Base-by-base conservation (phyloP, 2,888 invertebrate species). In the Oscheius sp. region DNA sequence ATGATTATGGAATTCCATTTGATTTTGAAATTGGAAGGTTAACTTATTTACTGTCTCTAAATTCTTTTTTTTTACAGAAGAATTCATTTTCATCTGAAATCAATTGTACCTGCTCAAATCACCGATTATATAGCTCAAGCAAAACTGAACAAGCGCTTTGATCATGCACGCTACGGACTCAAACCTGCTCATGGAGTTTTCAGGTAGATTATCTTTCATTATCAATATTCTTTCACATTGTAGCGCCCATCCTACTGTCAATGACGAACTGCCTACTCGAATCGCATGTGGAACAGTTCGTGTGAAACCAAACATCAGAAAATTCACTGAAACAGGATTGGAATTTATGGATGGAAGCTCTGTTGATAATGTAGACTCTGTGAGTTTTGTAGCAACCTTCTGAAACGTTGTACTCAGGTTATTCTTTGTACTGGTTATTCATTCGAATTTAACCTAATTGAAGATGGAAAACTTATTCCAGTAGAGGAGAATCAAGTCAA, bases 231-330 rank as follows among this genome's bases (percentile, higher is more conserved):
- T n/a, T n/a, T n/a, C n/a, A n/a, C 12, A 44, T 6, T 73, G 50
- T 62, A 75, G 75, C 24, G 79, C 79, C 4, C 80, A 80, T 63
- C 78, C 79, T 8, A 78, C 79, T 12, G 71, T 88, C 63, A 88
- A 88, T 71, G 89, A 89, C 73, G 88, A 88, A 49, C 83, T 89
- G 6, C 88, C 88, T 0, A 86, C 87, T 67, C 82, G 88, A 50
- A 87, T 89, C 41, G 83, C 87, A 67, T 86, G 83, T 33, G 79
- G 80, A 36, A 78, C 79, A 1, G 73, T 80, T 45, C 45, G 71
- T 67, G 68, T 78, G 17, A 76, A 74, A 69, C 74, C 72, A 20
- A 73, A 82, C 68, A 84, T 84, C 57, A 64, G 70, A n/a, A 51
- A 68, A 17, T 83, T 84, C 70, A 80, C 80, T 17, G 77, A 78